phyloP scores from a whole-genome alignment of 2,888 invertebrate species.

The Leptogaster cylindrica region DNA sequence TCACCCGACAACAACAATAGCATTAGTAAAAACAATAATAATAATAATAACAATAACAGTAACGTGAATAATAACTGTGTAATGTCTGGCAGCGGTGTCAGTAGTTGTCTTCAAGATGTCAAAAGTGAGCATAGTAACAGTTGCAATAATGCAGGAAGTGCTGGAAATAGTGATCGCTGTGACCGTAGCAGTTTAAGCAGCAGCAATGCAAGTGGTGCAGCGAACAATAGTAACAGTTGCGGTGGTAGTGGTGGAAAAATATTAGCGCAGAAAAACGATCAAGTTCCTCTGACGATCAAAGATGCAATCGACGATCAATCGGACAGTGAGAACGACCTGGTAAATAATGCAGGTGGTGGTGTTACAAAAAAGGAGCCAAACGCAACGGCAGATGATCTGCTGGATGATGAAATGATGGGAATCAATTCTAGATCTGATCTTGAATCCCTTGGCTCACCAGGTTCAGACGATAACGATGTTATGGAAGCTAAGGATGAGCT shows the following conservation, averaged over 20 bases:
- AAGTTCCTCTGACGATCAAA: slow-evolving; percentile 26
- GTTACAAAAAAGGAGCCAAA: slow-evolving; percentile 28
- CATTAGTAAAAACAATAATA: slow-evolving; percentile 55
- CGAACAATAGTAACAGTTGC: slow-evolving; percentile 23
- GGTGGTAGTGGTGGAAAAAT: slow-evolving; percentile 34
- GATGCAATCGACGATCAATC: slow-evolving; percentile 23
- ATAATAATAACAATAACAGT: slow-evolving; percentile 58
- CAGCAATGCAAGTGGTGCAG: slow-evolving; percentile 38
- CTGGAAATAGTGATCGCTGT: slow-evolving; percentile 13
- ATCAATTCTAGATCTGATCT: slow-evolving; percentile 59
- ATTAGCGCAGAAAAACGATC: slow-evolving; percentile 24
- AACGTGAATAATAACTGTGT: slow-evolving; percentile 63
- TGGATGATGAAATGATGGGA: slow-evolving; percentile 59
- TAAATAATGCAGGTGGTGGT: background rate
- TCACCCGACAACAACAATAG: slow-evolving; percentile 59
- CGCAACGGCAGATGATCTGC: slow-evolving; percentile 54
- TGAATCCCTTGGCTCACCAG: slow-evolving; percentile 67
- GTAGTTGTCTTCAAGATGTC: slow-evolving; percentile 47
- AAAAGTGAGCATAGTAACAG: slow-evolving; percentile 49
- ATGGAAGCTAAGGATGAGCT: slow-evolving; percentile 72
- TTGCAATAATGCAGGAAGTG: slow-evolving; percentile 33
- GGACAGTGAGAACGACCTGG: slow-evolving; percentile 26
- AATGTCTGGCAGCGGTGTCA: slow-evolving; percentile 49
- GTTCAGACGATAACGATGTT: slow-evolving; percentile 63
- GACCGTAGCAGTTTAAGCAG: background rate